Conservation (phyloP, 2,113 vertebrate genomes). For the Corythornis cristatus region DNA sequence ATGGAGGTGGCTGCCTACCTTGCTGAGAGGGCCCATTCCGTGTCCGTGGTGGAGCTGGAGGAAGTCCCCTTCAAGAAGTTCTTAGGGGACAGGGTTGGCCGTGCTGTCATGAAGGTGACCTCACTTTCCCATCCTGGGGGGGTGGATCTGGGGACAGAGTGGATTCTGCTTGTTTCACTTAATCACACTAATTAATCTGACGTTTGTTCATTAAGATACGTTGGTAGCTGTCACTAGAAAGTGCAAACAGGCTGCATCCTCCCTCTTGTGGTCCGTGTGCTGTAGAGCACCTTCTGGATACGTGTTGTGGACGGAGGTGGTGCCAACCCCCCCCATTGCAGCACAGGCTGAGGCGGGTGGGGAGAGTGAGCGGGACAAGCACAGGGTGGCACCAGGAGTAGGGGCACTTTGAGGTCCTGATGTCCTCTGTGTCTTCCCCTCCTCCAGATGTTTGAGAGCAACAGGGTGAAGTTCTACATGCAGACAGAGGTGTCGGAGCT, state of each 20-base stretch:
- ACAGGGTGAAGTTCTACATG: constrained; percentile 98
- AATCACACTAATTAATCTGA: not conserved
- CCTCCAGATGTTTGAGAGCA: constrained; percentile 90
- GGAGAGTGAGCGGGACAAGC: not conserved
- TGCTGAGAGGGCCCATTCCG: constrained; percentile 92
- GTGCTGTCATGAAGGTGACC: constrained; percentile 92
- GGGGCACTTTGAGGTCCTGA: not conserved
- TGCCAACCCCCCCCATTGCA: not conserved
- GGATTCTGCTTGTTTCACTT: not conserved
- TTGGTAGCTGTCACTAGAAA: not conserved
- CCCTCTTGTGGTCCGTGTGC: fast-evolving
- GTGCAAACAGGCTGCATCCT: not conserved
- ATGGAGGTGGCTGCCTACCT: constrained; percentile 98
- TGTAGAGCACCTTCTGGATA: not conserved
- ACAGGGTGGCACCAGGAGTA: not conserved
- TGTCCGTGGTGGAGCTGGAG: constrained; percentile 93
- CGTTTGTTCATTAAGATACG: not conserved
- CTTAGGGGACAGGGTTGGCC: constrained; percentile 93
- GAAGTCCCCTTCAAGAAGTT: constrained; percentile 90
- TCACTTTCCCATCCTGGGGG: not conserved
- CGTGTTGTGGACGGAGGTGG: fast-evolving
- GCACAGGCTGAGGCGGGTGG: fast-evolving
- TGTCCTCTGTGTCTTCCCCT: not conserved
- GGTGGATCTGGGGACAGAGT: not conserved
- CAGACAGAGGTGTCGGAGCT: constrained; percentile 95